Conservation (phyloP, 92 coral and sea anemone species). For the Micromussa lordhowensis region DNA sequence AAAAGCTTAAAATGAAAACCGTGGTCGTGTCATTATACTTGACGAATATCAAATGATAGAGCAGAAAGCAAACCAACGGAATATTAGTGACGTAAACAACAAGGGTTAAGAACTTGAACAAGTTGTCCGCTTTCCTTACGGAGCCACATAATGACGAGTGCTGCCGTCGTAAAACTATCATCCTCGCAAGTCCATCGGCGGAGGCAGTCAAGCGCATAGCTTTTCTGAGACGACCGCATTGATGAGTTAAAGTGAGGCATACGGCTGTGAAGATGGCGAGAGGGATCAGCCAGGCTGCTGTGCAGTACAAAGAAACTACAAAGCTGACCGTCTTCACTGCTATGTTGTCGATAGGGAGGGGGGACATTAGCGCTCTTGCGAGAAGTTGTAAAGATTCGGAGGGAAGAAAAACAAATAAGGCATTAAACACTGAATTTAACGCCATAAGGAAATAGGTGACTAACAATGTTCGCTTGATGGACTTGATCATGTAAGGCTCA, state of each 20-base stretch:
- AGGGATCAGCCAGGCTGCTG: conserved; percentile 56
- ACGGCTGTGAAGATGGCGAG: conserved; percentile 44
- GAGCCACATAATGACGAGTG: conserved; percentile 60
- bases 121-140: conserved; percentile 53
- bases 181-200: conserved; percentile 17
- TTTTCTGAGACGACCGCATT: conserved; percentile 40
- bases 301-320: conserved; percentile 10
- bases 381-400: conserved; percentile 23
- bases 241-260: conserved; percentile 47
- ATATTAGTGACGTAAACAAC: conserved; percentile 51
- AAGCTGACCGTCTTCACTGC: background rate
- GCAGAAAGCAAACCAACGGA: conserved; percentile 55
- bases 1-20: conserved; percentile 21
- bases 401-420: conserved; percentile 26
- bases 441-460: conserved; percentile 1
- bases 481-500: conserved; percentile 34
- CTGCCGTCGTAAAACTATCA: conserved; percentile 46
- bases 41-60: conserved; percentile 41
- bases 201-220: conserved; percentile 47
- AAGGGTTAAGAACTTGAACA: conserved; percentile 40
- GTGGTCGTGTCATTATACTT: conserved; percentile 5
- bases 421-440: conserved; percentile 27
- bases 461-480: conserved; percentile 18
- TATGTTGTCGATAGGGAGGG: conserved; percentile 13
- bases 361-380: conserved; percentile 15